phyloP scores from a whole-genome alignment of 2,888 invertebrate genomes.

The Lasioglossum zephyrum region DNA sequence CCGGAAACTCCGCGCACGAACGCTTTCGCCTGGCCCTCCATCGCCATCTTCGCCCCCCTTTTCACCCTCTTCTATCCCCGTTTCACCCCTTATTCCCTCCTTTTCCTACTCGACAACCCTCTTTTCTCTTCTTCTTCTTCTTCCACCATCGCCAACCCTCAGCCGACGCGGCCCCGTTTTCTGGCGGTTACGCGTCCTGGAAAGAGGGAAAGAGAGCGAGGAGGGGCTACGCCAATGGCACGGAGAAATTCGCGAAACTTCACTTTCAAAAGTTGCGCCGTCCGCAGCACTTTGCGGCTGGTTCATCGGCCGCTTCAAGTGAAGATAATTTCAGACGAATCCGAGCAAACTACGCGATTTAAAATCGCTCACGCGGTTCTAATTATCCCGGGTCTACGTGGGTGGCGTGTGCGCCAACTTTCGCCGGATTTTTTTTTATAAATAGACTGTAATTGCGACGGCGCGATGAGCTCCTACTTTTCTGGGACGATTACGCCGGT shows the following conservation, averaged over 20 bases:
- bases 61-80: neutral
- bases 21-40: slow-evolving; percentile 39
- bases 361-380: slow-evolving; percentile 14
- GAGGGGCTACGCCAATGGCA: slow-evolving; percentile 55
- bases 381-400: neutral
- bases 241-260: slow-evolving; percentile 71
- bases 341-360: slow-evolving; percentile 59
- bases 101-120: neutral
- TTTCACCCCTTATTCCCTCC: neutral
- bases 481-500: neutral
- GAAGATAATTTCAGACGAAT: slow-evolving; percentile 66
- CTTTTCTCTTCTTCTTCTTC: neutral
- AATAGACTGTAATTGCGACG: neutral
- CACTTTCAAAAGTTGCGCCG: slow-evolving; percentile 69
- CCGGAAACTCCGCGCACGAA: slow-evolving; percentile 64
- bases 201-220: neutral
- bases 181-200: slow-evolving; percentile 51
- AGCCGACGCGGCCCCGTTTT: slow-evolving; percentile 54
- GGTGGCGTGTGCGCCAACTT: neutral
- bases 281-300: slow-evolving; percentile 69
- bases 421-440: neutral
- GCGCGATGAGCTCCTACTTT: neutral
- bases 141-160: neutral
- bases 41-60: slow-evolving; percentile 17
- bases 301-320: slow-evolving; percentile 68